Base-by-base conservation (phyloP, 2,888 invertebrate species). In the Schizaphis graminum region DNA sequence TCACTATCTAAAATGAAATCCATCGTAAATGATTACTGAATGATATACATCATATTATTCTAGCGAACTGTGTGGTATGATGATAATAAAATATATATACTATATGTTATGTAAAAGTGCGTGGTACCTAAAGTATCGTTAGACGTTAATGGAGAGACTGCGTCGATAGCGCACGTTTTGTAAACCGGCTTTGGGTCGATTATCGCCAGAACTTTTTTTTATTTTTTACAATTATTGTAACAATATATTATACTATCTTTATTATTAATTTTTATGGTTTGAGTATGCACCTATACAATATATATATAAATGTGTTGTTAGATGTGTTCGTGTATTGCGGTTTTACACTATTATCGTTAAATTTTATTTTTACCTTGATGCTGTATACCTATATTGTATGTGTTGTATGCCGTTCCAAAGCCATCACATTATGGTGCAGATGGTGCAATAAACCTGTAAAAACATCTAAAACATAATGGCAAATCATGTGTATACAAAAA, bases 191-290 rank as follows among this genome's bases (percentile, higher is more conserved):
- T 35, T 35, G 77, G 77, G 35, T 77, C 21, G 77, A 77, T 77
- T 35, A 77, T 77, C 21, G 2, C 35, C 35, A 35, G 77, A 77
- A 77, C 21, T 53, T 53, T 53, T 67, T 77, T 77, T 77, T 57
- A 57, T 77, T 77, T 77, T 77, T 77, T 77, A 77, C 77, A 77
- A 35, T 77, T 35, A 77, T 77, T 77, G 77, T 35, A 77, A 35
- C 77, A 77, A 77, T 77, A 77, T 77, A 35, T 35, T n/a, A 67
- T 77, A 77, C n/a, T 77, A 77, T 77, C 35, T 77, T 77, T 77
- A 77, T 21, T 77, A 41, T 77, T 77, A 35, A 77, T 21, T 77
- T 77, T 77, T 35, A 77, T 77, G 77, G 77, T 77, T 77, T 77
- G 77, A 67, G 77, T 35, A 21, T 13, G n/a, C 16, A 77, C 67